Conservation (phyloP, 2,797 vertebrate species). For the Phalanger gymnotis region DNA sequence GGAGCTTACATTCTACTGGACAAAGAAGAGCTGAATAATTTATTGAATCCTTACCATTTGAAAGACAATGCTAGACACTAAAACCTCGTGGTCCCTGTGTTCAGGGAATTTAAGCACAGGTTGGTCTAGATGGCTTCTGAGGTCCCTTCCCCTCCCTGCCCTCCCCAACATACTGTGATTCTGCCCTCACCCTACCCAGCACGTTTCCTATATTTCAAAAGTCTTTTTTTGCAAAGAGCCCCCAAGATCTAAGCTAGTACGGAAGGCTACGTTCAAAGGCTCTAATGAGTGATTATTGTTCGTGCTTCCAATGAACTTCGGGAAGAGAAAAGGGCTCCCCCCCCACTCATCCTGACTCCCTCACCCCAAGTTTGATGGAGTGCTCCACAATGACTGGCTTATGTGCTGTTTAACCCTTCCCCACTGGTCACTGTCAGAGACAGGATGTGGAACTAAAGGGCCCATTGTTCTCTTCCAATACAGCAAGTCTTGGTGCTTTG, state of each 20-base stretch:
- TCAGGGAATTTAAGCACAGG: not conserved
- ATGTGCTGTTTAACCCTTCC: slow-evolving; percentile 53
- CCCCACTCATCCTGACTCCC: slow-evolving; percentile 39
- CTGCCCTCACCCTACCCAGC: not conserved
- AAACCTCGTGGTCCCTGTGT: not conserved
- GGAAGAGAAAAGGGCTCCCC: slow-evolving; percentile 69
- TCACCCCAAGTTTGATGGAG: slow-evolving; percentile 34
- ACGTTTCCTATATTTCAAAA: slow-evolving; percentile 2
- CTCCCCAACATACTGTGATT: not conserved
- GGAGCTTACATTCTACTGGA: not conserved
- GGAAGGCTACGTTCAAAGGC: not conserved
- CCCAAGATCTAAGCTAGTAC: not conserved
- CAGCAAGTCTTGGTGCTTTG: not conserved
- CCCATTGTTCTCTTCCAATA: slow-evolving; percentile 51
- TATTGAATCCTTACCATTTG: not conserved
- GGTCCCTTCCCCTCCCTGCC: not conserved
- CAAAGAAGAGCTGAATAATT: not conserved
- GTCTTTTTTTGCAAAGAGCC: not conserved
- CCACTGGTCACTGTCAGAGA: slow-evolving; percentile 57
- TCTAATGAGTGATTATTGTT: slow-evolving; percentile 54
- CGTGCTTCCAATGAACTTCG: slow-evolving; percentile 53
- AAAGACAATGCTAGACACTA: not conserved
- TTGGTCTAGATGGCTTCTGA: not conserved
- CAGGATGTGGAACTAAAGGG: slow-evolving; percentile 63
- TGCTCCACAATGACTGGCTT: slow-evolving; percentile 46